phyloP scores from a whole-genome alignment of 2,888 invertebrate species.

The Microlaimidae sp. region DNA sequence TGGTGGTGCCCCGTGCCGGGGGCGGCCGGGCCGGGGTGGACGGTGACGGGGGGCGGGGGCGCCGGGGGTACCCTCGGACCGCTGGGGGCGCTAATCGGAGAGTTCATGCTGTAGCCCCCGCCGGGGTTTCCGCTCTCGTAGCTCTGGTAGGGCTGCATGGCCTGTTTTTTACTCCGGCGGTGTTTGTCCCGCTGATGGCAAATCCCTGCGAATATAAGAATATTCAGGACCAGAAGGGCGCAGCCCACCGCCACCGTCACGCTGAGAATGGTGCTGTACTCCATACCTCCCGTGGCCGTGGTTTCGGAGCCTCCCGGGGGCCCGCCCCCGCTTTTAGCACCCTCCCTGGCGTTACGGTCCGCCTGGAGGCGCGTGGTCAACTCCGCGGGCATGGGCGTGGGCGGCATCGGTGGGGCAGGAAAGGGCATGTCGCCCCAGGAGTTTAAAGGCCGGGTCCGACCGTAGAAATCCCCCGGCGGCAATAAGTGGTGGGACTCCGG shows the following conservation, averaged over 20 bases:
- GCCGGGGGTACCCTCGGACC: slow-evolving; percentile 13
- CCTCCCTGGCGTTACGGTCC: background rate
- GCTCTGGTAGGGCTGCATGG: slow-evolving; percentile 25
- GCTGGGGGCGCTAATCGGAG: slow-evolving; percentile 7
- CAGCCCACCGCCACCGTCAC: slow-evolving; percentile 27
- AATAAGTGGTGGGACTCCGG: slow-evolving; percentile 18
- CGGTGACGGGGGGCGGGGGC: slow-evolving; percentile 11
- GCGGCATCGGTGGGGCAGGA: slow-evolving; percentile 32
- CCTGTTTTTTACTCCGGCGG: slow-evolving; percentile 23
- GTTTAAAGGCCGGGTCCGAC: slow-evolving; percentile 27
- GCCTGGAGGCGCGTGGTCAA: too few relatives aligned
- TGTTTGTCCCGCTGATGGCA: slow-evolving; percentile 25
- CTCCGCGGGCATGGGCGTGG: slow-evolving; percentile 21
- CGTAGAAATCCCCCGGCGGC: slow-evolving; percentile 26
- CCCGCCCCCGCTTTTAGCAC: background rate
- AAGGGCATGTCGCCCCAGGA: slow-evolving; percentile 25
- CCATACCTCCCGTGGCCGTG: background rate
- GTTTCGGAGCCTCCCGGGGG: background rate
- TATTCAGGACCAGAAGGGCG: slow-evolving; percentile 27
- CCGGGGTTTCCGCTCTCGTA: slow-evolving; percentile 6
- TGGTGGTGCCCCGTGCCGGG: background rate
- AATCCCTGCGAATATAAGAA: slow-evolving; percentile 26
- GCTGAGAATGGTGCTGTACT: slow-evolving; percentile 19
- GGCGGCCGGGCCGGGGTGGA: slow-evolving; percentile 1
- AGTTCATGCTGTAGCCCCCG: background rate